Evolutionary conservation across 2,113 vertebrate genomes (phyloP).

Genomic region (Mastomys natalensis): DNA sequence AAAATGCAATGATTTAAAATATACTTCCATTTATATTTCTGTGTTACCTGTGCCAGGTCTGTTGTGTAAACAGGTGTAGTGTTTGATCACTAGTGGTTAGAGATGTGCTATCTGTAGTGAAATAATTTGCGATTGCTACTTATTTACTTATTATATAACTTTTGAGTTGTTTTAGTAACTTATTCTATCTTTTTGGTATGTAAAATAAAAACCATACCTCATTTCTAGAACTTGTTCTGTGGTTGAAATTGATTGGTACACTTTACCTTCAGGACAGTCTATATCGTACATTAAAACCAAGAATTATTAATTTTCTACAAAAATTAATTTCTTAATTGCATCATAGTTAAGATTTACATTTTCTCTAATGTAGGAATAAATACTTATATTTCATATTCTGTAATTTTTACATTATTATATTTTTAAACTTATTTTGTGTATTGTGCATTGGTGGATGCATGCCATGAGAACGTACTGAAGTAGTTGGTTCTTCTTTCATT

Average conservation of each 20-base stretch:
- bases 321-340: background rate
- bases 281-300: background rate
- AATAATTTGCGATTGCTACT: background rate
- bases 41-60: background rate
- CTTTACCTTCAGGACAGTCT: background rate
- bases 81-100: background rate
- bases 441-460: background rate
- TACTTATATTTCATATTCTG: background rate
- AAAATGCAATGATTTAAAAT: background rate
- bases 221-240: background rate
- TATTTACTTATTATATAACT: background rate
- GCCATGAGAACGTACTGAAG: too few species aligned
- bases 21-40: background rate
- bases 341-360: background rate
- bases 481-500: background rate
- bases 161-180: conserved; percentile 31
- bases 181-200: background rate
- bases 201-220: background rate
- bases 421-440: background rate
- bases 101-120: background rate
- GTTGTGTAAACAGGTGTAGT: background rate
- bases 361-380: background rate
- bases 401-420: background rate
- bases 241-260: background rate
- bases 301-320: conserved; percentile 26